Evolutionary conservation across 2,113 vertebrate genomes (phyloP).

Genomic region (Xiphophorus hellerii): DNA sequence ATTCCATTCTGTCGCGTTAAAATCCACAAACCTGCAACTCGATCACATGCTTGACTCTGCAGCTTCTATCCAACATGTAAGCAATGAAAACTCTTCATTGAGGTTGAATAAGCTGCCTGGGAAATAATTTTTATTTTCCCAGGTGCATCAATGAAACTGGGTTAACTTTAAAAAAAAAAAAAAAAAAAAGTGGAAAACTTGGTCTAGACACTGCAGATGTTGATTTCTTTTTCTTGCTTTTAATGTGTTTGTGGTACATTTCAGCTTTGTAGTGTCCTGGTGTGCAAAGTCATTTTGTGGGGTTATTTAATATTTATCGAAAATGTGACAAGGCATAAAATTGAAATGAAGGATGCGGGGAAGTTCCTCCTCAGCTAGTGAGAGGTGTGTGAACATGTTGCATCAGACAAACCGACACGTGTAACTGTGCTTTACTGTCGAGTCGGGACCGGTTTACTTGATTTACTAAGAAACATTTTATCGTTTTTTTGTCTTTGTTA

Average conservation of each 20-base stretch:
- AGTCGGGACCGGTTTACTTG: too few relatives aligned
- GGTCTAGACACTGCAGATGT: neutral
- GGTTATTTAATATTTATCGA: conserved; percentile 58
- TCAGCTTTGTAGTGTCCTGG: conserved; percentile 11
- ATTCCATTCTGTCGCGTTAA: neutral
- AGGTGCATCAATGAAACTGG: conserved; percentile 17
- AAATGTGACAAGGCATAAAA: neutral
- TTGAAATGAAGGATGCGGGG: neutral
- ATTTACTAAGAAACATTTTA: too few relatives aligned
- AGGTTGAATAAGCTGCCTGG: conserved; percentile 28
- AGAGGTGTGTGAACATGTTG: neutral
- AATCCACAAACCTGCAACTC: neutral
- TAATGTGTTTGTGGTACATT: conserved; percentile 20
- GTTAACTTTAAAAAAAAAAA: neutral
- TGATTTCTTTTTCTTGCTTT: neutral
- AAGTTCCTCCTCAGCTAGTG: too few relatives aligned
- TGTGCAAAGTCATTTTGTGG: conserved; percentile 16
- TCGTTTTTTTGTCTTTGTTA: too few relatives aligned
- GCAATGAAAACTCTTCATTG: conserved; percentile 9
- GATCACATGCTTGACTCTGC: too few relatives aligned
- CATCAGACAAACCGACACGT: too few relatives aligned
- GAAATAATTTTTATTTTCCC: conserved; percentile 7
- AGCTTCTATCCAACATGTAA: neutral
- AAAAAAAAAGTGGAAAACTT: neutral
- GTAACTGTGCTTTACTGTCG: too few relatives aligned